These are phyloP conservation scores for Megalops atlanticus DNA, from an alignment of 2,113 vertebrate genomes.

Conservation along the genomic window DNA sequence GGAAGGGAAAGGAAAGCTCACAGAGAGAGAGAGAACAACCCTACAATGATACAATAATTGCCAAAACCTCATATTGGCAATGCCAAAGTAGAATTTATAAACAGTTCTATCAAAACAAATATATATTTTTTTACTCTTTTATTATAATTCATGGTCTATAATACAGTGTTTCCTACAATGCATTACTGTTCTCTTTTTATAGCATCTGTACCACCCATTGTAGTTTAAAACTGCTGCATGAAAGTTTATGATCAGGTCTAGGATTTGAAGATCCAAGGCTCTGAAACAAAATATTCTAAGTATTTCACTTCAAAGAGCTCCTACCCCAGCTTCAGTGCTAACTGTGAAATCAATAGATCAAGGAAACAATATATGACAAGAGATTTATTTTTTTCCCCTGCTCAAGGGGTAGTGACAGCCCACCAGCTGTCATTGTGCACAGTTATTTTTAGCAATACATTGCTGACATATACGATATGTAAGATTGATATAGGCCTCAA, in stretches of 20 bases:
- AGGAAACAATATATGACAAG: conserved; percentile 2
- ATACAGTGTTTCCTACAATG: too few relatives aligned
- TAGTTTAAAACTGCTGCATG: too few relatives aligned
- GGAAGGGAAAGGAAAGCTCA: not conserved
- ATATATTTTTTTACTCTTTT: too few relatives aligned
- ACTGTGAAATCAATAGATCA: not conserved
- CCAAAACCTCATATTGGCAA: not conserved
- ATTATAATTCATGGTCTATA: too few relatives aligned
- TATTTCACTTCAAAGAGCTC: not conserved
- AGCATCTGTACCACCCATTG: too few relatives aligned
- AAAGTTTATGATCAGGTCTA: too few relatives aligned
- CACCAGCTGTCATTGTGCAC: conserved; percentile 4
- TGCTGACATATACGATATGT: not conserved
- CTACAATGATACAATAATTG: not conserved
- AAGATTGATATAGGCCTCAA: not conserved
- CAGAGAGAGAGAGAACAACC: not conserved
- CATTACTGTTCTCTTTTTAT: too few relatives aligned
- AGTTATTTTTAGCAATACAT: conserved; percentile 6
- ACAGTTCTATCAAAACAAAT: too few relatives aligned
- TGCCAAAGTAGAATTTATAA: too few relatives aligned
- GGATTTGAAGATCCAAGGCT: not conserved
- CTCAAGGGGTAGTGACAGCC: not conserved
- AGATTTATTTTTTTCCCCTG: not conserved
- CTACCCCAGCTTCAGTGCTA: not conserved
- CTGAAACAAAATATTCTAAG: not conserved